These are phyloP conservation scores for Bettongia penicillata DNA, from an alignment of 2,113 vertebrate species.

Conservation along the genomic window DNA sequence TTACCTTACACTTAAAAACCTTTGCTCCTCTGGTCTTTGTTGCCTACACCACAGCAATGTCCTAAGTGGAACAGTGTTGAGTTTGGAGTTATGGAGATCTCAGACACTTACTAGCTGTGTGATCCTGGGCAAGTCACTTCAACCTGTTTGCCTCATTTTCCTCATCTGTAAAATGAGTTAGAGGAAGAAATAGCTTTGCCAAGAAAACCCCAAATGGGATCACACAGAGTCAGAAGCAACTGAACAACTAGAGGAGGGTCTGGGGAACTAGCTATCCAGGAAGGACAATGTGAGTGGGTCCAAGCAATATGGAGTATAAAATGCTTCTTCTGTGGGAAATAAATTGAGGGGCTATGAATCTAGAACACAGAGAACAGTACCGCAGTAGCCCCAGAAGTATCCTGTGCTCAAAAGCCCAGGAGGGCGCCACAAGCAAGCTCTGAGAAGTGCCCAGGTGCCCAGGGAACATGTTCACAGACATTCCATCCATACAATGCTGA, in stretches of 20 bases:
- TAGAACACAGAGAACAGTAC: constrained; percentile 45
- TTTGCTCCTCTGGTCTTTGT: not conserved
- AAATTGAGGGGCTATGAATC: not conserved
- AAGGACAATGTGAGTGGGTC: not conserved
- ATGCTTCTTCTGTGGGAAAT: constrained; percentile 1
- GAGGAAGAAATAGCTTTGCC: not conserved
- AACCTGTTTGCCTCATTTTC: not conserved
- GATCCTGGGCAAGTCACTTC: not conserved
- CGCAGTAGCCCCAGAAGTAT: constrained; percentile 5
- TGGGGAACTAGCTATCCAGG: not conserved
- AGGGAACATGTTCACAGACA: not conserved
- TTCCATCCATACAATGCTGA: not conserved
- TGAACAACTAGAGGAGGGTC: not conserved
- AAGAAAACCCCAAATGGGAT: not conserved
- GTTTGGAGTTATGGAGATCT: not conserved
- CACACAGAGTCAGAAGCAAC: not conserved
- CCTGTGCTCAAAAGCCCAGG: not conserved
- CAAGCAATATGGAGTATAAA: not conserved
- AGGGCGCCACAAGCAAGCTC: not conserved
- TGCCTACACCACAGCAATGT: not conserved
- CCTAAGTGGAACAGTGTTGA: not conserved
- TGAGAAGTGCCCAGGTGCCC: constrained; percentile 4
- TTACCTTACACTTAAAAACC: constrained; percentile 1
- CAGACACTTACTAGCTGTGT: not conserved
- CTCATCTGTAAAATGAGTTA: not conserved